phyloP scores from a whole-genome alignment of 2,797 vertebrate species.

The Aldrovandia affinis region DNA sequence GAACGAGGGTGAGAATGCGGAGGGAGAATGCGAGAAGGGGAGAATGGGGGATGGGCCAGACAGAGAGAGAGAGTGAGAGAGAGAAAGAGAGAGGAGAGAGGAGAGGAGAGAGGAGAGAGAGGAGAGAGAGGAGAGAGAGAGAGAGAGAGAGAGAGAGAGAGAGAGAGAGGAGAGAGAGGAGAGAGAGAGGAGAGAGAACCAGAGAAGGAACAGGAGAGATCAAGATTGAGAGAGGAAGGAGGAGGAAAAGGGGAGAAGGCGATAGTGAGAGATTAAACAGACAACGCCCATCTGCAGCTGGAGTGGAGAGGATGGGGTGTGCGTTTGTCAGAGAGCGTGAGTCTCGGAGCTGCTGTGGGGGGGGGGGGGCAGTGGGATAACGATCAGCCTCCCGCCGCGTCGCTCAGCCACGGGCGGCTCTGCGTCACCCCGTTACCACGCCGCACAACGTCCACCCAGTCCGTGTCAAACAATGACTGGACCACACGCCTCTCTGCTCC shows the following conservation, averaged over 20 bases:
- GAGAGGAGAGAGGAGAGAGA: neutral
- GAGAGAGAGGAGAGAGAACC: neutral
- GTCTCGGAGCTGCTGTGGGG: neutral
- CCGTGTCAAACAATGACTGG: neutral
- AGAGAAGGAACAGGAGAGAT: neutral
- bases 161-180: neutral
- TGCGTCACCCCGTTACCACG: neutral
- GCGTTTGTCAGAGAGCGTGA: neutral
- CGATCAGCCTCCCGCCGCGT: neutral
- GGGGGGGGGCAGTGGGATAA: slow-evolving; percentile 18
- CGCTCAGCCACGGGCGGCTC: neutral
- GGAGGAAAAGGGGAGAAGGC: no score
- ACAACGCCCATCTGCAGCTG: slow-evolving; percentile 11
- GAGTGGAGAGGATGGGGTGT: neutral
- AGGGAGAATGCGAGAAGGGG: no score
- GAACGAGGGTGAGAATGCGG: no score
- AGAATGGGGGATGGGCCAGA: neutral
- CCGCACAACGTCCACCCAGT: neutral
- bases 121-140: neutral
- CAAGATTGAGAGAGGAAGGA: neutral
- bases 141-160: neutral
- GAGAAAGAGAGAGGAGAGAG: neutral
- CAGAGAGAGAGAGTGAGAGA: neutral
- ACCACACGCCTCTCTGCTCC: neutral
- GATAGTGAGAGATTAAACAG: neutral